Conservation (phyloP, 2,113 vertebrate genomes). For the Empidonax traillii region DNA sequence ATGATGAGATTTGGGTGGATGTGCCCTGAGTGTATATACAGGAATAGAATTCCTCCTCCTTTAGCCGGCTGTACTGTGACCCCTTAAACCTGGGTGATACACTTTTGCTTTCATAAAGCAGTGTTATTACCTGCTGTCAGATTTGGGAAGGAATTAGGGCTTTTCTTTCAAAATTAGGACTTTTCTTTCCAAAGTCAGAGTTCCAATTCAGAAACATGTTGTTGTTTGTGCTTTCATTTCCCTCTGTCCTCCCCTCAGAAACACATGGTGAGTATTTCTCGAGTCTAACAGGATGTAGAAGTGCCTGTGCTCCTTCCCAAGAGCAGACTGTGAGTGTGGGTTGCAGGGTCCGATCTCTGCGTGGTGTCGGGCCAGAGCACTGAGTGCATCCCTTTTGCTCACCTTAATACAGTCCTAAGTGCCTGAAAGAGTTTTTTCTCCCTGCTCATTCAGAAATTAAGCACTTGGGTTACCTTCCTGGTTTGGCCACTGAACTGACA, state of each 20-base stretch:
- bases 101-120: not conserved
- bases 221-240: not conserved
- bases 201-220: not conserved
- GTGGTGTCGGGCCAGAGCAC: fast-evolving
- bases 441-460: not conserved
- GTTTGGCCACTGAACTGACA: not conserved
- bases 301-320: not conserved
- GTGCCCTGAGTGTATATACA: not conserved
- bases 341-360: not conserved
- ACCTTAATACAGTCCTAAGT: not conserved
- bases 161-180: not conserved
- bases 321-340: not conserved
- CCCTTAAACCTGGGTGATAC: fast-evolving
- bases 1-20: not conserved
- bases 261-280: not conserved
- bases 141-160: not conserved
- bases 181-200: not conserved
- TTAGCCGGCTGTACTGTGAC: not conserved
- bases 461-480: not conserved
- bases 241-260: not conserved
- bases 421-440: not conserved
- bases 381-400: not conserved
- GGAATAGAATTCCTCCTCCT: not conserved
- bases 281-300: not conserved
- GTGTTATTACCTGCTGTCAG: not conserved